Evolutionary conservation across 2,888 invertebrate genomes (phyloP).

Genomic region (Hoplodrina blanda): DNA sequence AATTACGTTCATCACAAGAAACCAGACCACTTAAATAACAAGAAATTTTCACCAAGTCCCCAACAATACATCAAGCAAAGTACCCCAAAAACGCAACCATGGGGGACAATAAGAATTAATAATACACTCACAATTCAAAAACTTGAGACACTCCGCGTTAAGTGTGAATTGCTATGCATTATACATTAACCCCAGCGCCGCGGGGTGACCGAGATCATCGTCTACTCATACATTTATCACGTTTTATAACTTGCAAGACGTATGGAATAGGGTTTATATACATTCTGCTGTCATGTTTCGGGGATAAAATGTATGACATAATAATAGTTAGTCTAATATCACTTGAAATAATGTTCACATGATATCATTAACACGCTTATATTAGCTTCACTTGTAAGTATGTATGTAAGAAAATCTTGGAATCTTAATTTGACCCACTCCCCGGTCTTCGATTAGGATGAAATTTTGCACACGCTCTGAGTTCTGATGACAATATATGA

Average conservation of each 20-base stretch:
- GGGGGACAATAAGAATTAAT: constrained; percentile 55
- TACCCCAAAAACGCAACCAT: constrained; percentile 5
- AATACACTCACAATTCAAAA: constrained; percentile 60
- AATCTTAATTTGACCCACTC: no score
- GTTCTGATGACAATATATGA: no score
- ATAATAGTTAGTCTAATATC: no score
- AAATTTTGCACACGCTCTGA: no score
- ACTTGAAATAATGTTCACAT: no score
- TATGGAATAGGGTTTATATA: constrained; percentile 18
- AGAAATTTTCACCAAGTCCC: neutral
- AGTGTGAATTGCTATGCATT: constrained; percentile 53
- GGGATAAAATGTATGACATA: neutral
- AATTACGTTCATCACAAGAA: neutral
- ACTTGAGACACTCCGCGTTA: constrained; percentile 47
- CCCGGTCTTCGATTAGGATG: no score
- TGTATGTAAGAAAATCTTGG: no score
- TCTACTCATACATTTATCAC: constrained; percentile 57
- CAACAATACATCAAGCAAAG: constrained; percentile 19
- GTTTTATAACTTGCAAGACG: constrained; percentile 49
- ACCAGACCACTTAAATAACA: neutral
- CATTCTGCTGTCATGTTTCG: neutral
- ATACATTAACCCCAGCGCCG: constrained; percentile 43
- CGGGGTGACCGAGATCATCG: constrained; percentile 42
- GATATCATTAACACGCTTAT: no score
- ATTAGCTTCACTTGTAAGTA: no score